A percentile compares a stretch with the other conserved stretches of the same genome.
These are phyloP conservation scores for Chrysina gloriosa DNA, from an alignment of 2,888 invertebrate genomes.

Conservation along the genomic window DNA sequence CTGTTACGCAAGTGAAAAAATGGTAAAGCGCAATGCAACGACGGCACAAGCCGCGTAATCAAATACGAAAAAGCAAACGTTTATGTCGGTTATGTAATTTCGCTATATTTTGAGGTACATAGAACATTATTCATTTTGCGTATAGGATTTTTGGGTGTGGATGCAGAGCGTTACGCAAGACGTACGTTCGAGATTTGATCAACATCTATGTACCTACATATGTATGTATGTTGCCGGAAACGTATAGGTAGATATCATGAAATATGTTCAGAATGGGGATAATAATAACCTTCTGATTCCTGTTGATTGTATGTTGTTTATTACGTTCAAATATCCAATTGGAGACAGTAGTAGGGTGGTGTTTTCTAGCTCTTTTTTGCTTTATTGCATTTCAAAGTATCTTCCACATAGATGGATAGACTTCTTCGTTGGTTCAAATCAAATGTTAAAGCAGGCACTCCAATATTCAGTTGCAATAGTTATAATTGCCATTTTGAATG, in stretches of 20 bases:
- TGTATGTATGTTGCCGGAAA: slow-evolving; percentile 17
- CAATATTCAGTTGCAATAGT: too few relatives aligned
- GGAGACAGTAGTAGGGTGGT: too few relatives aligned
- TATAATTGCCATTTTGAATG: too few relatives aligned
- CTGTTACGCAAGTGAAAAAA: slow-evolving; percentile 15
- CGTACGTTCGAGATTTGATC: background rate
- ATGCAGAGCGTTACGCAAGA: background rate
- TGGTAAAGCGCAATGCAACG: slow-evolving; percentile 6
- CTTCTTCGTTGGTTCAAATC: too few relatives aligned
- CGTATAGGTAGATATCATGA: background rate
- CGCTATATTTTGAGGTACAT: slow-evolving; percentile 2
- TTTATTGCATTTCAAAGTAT: too few relatives aligned
- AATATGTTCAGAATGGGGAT: background rate
- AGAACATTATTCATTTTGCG: slow-evolving; percentile 20
- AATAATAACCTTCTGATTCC: too few relatives aligned
- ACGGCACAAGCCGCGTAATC: background rate
- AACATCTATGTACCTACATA: background rate
- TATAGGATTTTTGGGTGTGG: slow-evolving; percentile 29
- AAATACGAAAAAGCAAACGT: background rate
- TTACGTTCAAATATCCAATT: too few relatives aligned
- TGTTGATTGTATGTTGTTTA: too few relatives aligned
- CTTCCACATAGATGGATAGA: too few relatives aligned
- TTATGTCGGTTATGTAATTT: slow-evolving; percentile 12
- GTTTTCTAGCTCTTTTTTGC: too few relatives aligned
- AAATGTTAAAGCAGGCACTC: too few relatives aligned